Conservation (phyloP, 2,888 invertebrate genomes). For the Orthosia cruda region DNA sequence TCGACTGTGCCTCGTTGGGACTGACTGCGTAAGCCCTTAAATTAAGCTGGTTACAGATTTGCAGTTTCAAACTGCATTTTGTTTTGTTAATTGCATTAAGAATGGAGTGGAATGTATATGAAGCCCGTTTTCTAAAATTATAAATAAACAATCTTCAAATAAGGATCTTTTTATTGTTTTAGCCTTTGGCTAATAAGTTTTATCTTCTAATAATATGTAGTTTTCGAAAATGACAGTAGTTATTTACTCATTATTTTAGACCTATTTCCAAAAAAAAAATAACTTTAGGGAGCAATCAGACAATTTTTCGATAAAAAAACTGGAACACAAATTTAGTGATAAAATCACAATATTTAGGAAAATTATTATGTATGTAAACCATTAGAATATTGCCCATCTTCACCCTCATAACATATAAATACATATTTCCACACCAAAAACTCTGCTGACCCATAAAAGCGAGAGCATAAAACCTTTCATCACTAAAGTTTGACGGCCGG, state of each 20-base stretch:
- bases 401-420: background rate
- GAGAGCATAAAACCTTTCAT: conserved; percentile 48
- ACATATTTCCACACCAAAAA: conserved; percentile 6
- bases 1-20: background rate
- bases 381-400: background rate
- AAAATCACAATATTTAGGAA: no score
- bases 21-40: no score
- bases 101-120: no score
- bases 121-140: background rate
- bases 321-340: no score
- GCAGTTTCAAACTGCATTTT: background rate
- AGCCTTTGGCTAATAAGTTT: background rate
- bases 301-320: background rate
- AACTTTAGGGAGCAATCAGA: no score
- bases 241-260: background rate
- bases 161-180: background rate
- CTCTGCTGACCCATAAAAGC: conserved; percentile 19
- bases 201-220: no score
- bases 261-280: background rate
- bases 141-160: background rate
- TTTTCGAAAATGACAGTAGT: background rate
- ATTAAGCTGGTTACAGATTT: background rate
- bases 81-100: background rate
- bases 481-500: conserved; percentile 49
- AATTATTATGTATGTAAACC: background rate